Base-by-base conservation (phyloP, 2,888 invertebrate species). In the Galerucella nymphaeae region DNA sequence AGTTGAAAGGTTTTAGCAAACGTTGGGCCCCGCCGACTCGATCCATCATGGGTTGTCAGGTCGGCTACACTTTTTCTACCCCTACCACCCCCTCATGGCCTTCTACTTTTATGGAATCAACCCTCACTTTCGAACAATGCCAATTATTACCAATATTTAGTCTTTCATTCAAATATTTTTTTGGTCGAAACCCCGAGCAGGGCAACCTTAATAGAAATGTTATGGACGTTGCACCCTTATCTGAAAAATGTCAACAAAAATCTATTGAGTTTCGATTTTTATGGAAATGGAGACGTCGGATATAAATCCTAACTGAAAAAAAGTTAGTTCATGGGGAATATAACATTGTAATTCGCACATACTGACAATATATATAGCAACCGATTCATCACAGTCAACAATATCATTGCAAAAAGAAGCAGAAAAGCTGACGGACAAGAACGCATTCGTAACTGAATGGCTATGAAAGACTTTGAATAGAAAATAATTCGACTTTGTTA, bases 11-110 rank as follows among this genome's bases (percentile, higher is more conserved):
- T 84, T 85, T 85, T 85, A 84, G 84, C 83, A 83, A 84, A 82
- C 85, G 82, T 82, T 83, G 84, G 85, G 84, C 86, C 84, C 83
- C 83, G 81, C 83, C 83, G 81, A 84, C 87, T 85, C 88, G 89
- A 86, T 89, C 90, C 88, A 86, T 84, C 87, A 86, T 84, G 80
- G 82, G 82, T 83, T 84, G 81, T 86, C 89, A 86, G 88, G 88
- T 87, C 88, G 87, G 86, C 84, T 82, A 83, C 82, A 82, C 83
- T 85, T 85, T 65, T 63, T 86, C 73, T 83, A 82, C 82, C 82
- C 82, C 85, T 83, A 82, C 82, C 82, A 82, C 84, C 84, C 82
- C 84, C 75, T 62, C 61, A 18, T 68, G 70, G 74, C 80, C 83
- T 82, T 85, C 82, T 83, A 82, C 77, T 75, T 70, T 75, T 77